Evolutionary conservation across 1,140 invertebrate genomes (phyloP), one percentile per base, ranked within the genome.

Genomic region (Sminthurinus signatus): DNA sequence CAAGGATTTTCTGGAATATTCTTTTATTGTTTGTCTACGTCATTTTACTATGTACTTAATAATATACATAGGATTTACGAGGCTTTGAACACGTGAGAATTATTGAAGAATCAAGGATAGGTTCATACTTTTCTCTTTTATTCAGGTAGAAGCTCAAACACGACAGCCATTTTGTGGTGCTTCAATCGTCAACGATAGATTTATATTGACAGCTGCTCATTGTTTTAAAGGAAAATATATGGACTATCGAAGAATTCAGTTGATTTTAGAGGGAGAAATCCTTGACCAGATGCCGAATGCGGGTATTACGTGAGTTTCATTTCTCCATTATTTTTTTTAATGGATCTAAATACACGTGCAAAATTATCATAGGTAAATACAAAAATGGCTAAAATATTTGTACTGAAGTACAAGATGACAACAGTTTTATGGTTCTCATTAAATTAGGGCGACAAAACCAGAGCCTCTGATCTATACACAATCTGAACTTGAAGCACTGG

Each of bases 111-210:
- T n/a, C n/a, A n/a, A n/a, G n/a, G n/a, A n/a, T n/a, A n/a, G n/a
- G n/a, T n/a, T n/a, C n/a, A n/a, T n/a, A n/a, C n/a, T n/a, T n/a
- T n/a, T n/a, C n/a, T n/a, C n/a, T n/a, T n/a, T n/a, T n/a, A n/a
- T n/a, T n/a, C n/a, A 65, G 3, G 67, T 69, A 12, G 59, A 69
- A 39, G 28, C 55, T n/a, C 19, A 60, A 4, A 69, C 67, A 10
- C 23, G 68, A 28, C 69, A 71, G 32, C 65, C 65, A 25, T 71
- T 71, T 48, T 71, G 69, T 44, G 65, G 64, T 31, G 69, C 52
- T 1, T 61, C 65, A 4, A 59, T 70, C 25, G 32, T 70, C 14
- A 71, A 71, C 51, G 56, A 71, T 50, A 23, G 62, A 28, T 50
- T 71, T 14, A 63, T 67, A 25, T 10, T 71, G 2, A 71, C 69